Conservation (phyloP, 2,888 invertebrate species). For the Monoplex corrugatus region DNA sequence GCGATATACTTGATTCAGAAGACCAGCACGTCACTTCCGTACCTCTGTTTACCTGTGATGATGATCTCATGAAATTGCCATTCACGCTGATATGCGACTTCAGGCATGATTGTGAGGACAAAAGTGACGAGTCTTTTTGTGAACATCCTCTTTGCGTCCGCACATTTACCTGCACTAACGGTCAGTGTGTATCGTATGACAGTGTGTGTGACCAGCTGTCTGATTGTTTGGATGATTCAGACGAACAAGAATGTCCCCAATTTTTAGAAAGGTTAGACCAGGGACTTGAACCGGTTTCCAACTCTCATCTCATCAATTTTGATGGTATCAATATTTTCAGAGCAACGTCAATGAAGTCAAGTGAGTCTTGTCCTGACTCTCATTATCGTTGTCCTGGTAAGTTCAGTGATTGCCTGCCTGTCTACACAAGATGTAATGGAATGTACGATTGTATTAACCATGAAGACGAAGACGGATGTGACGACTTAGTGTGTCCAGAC, state of each 20-base stretch:
- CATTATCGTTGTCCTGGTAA: slow-evolving; percentile 8
- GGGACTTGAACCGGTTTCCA: background rate
- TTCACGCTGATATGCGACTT: background rate
- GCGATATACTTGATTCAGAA: background rate
- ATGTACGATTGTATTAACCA: slow-evolving; percentile 5
- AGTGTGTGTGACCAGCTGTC: background rate
- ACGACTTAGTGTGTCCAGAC: background rate
- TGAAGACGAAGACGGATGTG: background rate
- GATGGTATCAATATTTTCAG: background rate
- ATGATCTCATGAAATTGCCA: background rate
- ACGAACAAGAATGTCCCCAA: background rate
- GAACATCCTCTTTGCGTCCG: background rate
- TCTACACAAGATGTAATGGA: slow-evolving; percentile 9
- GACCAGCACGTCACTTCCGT: background rate
- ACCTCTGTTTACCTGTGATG: background rate
- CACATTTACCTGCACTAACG: background rate
- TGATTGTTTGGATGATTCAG: background rate
- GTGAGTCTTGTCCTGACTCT: background rate
- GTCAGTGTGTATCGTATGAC: background rate
- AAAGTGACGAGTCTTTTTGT: background rate
- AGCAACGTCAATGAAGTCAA: background rate
- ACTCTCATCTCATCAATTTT: background rate
- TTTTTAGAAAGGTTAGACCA: background rate
- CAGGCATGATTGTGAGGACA: background rate
- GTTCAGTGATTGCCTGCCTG: slow-evolving; percentile 5